Percentiles rank a stretch among this genome's conserved stretches.
phyloP scores from a whole-genome alignment of 92 coral and sea anemone genomes.

The Zoanthus sociatus region DNA sequence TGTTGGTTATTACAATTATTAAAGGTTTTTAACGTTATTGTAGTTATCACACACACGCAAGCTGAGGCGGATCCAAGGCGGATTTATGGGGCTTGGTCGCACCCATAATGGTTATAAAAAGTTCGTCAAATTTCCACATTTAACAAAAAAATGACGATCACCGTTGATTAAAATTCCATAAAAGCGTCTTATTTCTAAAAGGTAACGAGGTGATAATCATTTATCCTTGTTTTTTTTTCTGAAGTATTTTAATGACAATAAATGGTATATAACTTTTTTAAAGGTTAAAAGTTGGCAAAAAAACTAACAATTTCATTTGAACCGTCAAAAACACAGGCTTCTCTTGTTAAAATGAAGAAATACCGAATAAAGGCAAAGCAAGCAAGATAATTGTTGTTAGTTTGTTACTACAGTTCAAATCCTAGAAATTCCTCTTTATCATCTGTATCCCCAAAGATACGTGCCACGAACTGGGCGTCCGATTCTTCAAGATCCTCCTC shows the following conservation, averaged over 20 bases:
- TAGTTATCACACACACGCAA: constrained; percentile 2
- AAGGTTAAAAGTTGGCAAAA: not conserved
- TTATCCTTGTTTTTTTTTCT: constrained; percentile 1
- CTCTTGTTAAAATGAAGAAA: constrained; percentile 15
- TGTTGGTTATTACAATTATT: too few relatives aligned
- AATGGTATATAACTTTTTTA: not conserved
- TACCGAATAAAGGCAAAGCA: constrained; percentile 8
- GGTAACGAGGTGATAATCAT: not conserved
- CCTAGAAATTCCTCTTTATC: constrained; percentile 2
- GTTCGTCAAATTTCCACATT: not conserved
- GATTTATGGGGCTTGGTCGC: not conserved
- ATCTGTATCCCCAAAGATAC: constrained; percentile 32
- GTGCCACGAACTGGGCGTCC: constrained; percentile 3
- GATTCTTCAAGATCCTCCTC: constrained; percentile 14
- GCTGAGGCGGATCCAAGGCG: constrained; percentile 10
- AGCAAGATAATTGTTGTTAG: not conserved
- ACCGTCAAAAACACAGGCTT: constrained; percentile 3
- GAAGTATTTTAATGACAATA: constrained; percentile 4
- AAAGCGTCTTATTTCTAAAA: constrained; percentile 2
- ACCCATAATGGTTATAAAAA: constrained; percentile 6
- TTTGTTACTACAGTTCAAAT: not conserved
- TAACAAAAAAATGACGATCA: constrained; percentile 5
- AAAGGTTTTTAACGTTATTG: not conserved
- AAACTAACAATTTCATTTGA: not conserved
- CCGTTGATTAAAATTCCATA: constrained; percentile 3